Evolutionary conservation across 92 coral and sea anemone genomes (phyloP).

Genomic region (Paragorgia papillata): DNA sequence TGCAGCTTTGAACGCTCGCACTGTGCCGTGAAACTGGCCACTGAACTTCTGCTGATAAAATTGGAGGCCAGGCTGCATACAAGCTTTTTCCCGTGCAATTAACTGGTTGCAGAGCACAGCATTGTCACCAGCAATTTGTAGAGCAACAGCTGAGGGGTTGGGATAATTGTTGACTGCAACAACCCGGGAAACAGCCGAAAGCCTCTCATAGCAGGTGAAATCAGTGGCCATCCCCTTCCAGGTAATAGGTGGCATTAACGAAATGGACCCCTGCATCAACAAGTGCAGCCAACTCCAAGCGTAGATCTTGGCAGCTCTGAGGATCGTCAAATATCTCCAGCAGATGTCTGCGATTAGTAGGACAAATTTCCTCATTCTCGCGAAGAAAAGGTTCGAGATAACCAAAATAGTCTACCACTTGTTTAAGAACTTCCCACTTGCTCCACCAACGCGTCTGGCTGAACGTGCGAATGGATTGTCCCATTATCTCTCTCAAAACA

Average conservation of each 20-base stretch:
- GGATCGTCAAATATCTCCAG: constrained; percentile 59
- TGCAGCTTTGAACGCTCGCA: constrained; percentile 58
- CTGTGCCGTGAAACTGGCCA: constrained; percentile 41
- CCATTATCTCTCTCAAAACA: no score
- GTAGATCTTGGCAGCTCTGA: constrained; percentile 42
- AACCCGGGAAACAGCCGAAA: no score
- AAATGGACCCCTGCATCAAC: constrained; percentile 59
- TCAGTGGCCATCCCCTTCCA: constrained; percentile 56
- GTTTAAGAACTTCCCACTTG: no score
- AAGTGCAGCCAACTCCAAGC: no score
- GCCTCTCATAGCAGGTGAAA: constrained; percentile 58
- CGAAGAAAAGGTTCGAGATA: constrained; percentile 47
- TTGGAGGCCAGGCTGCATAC: constrained; percentile 57
- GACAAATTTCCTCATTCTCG: constrained; percentile 55
- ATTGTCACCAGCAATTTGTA: constrained; percentile 49
- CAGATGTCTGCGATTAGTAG: no score
- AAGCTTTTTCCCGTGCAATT: constrained; percentile 48
- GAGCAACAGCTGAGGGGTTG: no score
- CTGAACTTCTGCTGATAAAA: no score
- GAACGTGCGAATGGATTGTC: constrained; percentile 56
- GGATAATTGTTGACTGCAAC: no score
- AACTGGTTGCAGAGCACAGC: constrained; percentile 44
- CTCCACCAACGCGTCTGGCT: no score
- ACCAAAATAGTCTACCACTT: constrained; percentile 53
- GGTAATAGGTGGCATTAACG: constrained; percentile 52